A percentile compares a stretch with the other conserved stretches of the same genome.
Evolutionary conservation across 2,888 invertebrate species (phyloP).

Genomic region (Cetonia aurata): DNA sequence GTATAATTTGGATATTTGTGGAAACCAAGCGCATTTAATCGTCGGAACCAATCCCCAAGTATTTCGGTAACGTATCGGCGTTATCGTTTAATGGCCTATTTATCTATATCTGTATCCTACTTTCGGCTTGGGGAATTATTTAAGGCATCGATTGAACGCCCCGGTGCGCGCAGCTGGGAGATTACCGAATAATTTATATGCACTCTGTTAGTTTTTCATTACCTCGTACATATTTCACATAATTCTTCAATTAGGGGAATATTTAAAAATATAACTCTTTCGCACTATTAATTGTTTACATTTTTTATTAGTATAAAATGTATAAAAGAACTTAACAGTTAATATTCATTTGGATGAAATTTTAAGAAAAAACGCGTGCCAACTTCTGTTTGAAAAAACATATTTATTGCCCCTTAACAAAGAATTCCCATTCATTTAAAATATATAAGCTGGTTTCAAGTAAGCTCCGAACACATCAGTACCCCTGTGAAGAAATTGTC

Average conservation of each 20-base stretch:
- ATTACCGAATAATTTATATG: constrained; percentile 15
- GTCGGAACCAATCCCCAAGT: constrained; percentile 4
- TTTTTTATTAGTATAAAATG: no score
- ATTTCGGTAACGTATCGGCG: background rate
- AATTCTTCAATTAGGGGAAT: background rate
- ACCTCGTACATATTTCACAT: background rate
- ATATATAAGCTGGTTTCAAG: no score
- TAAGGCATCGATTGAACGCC: constrained; percentile 1
- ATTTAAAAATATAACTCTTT: no score
- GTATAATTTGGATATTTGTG: constrained; percentile 5
- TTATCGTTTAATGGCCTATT: constrained; percentile 18
- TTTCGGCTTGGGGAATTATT: constrained; percentile 5
- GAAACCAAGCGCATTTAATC: background rate
- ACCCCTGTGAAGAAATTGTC: no score
- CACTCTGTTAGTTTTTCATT: constrained; percentile 1
- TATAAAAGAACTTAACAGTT: no score
- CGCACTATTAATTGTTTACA: no score
- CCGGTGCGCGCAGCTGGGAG: background rate
- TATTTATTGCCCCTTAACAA: no score
- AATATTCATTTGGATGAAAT: no score
- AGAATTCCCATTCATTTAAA: no score
- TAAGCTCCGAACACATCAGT: no score
- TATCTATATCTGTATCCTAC: constrained; percentile 4
- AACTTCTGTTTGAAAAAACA: no score
- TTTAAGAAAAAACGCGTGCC: no score